A percentile compares a stretch with the other conserved stretches of the same genome.
These are phyloP conservation scores for Melanaphis sacchari DNA, from an alignment of 1,140 invertebrate genomes.

Conservation along the genomic window DNA sequence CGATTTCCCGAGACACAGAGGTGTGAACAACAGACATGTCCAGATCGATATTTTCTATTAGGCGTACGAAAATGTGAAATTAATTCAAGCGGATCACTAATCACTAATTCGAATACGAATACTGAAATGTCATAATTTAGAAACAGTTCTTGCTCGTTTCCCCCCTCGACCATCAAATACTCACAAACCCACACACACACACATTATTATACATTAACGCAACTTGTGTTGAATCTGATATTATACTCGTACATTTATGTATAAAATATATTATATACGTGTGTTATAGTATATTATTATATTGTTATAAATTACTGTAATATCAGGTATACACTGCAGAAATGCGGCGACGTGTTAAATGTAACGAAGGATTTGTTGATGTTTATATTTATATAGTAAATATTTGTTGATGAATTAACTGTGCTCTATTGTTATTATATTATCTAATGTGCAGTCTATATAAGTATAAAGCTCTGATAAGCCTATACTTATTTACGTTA, in stretches of 20 bases:
- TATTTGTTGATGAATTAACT: not conserved
- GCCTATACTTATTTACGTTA: not conserved
- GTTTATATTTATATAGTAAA: not conserved
- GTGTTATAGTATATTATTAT: not conserved
- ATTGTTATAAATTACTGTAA: not conserved
- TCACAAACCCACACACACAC: not conserved
- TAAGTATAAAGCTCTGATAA: not conserved
- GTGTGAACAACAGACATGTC: not conserved
- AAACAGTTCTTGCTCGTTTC: too few species aligned
- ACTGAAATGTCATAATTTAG: slow-evolving; percentile 11
- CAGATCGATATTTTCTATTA: slow-evolving; percentile 40
- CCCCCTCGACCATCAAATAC: not conserved
- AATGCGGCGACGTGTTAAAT: not conserved
- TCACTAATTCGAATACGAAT: slow-evolving; percentile 1
- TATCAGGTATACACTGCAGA: not conserved
- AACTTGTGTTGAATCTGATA: not conserved
- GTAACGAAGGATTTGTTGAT: not conserved
- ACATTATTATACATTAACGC: not conserved
- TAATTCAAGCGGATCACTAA: slow-evolving; percentile 15
- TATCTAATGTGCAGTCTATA: not conserved
- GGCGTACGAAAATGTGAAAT: slow-evolving; percentile 11
- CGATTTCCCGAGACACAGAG: not conserved
- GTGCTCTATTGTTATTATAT: not conserved
- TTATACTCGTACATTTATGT: not conserved
- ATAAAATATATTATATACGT: not conserved